These are phyloP conservation scores for Manis javanica DNA, from an alignment of 2,797 vertebrate species.

Conservation along the genomic window DNA sequence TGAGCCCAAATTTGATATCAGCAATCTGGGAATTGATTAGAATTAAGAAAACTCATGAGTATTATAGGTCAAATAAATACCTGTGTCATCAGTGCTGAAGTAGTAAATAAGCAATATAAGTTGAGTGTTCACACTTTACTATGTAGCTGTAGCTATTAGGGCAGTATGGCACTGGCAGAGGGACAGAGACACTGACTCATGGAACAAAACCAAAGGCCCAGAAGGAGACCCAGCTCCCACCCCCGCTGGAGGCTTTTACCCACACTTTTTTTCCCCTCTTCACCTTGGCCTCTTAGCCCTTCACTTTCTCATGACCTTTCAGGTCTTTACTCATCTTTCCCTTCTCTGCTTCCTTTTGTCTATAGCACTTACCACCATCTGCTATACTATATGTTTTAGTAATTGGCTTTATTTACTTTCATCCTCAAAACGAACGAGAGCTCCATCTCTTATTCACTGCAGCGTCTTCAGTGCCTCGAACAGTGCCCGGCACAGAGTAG, in stretches of 20 bases:
- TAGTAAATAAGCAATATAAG: slow-evolving; percentile 2
- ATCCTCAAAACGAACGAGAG: not conserved
- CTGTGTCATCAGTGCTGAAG: not conserved
- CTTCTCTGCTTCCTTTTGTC: not conserved
- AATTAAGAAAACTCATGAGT: slow-evolving; percentile 47
- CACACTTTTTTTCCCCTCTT: not conserved
- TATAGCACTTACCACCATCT: not conserved
- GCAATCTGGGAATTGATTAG: not conserved
- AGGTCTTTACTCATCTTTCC: not conserved
- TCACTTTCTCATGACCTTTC: not conserved
- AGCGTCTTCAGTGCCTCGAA: not conserved
- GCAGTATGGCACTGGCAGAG: not conserved
- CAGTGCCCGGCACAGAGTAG: not conserved
- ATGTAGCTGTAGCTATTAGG: not conserved
- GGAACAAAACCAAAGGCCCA: not conserved
- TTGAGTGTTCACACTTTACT: not conserved
- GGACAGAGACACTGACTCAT: not conserved
- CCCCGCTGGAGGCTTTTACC: not conserved
- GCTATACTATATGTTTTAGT: not conserved
- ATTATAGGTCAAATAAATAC: slow-evolving; percentile 44
- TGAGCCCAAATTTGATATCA: slow-evolving; percentile 49
- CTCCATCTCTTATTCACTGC: not conserved
- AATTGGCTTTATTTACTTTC: not conserved
- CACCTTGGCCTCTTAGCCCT: not conserved
- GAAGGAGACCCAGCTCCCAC: not conserved